Percentiles rank a stretch among this genome's conserved stretches.
phyloP scores from a whole-genome alignment of 64 coral and sea anemone genomes.

The Actinia tenebrosa region DNA sequence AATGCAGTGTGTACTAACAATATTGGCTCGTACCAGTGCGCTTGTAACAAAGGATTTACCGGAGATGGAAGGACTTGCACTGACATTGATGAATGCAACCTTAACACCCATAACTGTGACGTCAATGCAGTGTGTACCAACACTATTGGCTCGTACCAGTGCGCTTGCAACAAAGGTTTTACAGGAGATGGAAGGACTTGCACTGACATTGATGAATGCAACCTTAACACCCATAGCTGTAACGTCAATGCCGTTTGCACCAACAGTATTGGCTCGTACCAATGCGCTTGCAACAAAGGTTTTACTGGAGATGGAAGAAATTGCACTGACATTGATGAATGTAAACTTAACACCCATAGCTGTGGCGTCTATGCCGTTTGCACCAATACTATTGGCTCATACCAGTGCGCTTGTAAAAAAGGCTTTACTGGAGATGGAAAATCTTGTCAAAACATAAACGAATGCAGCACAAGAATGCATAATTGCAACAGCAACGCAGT shows the following conservation, averaged over 20 bases:
- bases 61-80: background rate
- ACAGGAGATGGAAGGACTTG: background rate
- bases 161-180: too few species aligned
- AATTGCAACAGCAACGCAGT: slow-evolving; percentile 14
- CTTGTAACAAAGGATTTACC: too few species aligned
- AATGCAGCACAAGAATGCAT: background rate
- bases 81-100: slow-evolving; percentile 12
- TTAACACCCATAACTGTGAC: background rate
- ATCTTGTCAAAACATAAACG: too few species aligned
- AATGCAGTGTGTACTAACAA: background rate
- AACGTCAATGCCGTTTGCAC: background rate
- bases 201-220: slow-evolving; percentile 11
- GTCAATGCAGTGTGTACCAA: background rate
- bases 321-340: background rate
- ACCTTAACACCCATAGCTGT: background rate
- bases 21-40: too few species aligned
- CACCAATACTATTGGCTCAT: too few species aligned
- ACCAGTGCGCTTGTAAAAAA: too few species aligned
- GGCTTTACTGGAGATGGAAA: too few species aligned
- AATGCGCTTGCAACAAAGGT: slow-evolving; percentile 24
- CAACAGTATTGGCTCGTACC: background rate
- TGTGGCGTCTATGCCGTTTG: too few species aligned
- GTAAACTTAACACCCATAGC: too few species aligned
- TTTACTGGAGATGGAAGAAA: slow-evolving; percentile 34
- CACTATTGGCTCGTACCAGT: background rate